A percentile compares a stretch with the other conserved stretches of the same genome.
These are phyloP conservation scores for Tipula confusa DNA, from an alignment of 2,888 invertebrate species.

Conservation along the genomic window DNA sequence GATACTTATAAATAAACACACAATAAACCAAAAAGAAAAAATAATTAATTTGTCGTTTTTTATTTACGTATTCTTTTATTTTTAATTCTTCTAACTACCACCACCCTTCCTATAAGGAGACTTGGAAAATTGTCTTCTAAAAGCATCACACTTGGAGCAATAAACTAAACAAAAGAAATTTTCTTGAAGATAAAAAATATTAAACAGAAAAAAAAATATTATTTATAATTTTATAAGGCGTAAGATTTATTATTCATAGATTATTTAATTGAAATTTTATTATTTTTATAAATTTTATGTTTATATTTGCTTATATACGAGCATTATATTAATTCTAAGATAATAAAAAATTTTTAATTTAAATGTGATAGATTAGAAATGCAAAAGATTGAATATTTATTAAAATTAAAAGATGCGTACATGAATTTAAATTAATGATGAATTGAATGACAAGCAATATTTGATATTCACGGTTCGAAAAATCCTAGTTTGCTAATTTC, in stretches of 20 bases:
- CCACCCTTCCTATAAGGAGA: background rate
- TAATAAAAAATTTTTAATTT: too few species aligned
- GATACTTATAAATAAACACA: constrained; percentile 15
- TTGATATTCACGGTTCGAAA: too few species aligned
- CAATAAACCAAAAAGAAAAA: background rate
- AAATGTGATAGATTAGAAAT: background rate
- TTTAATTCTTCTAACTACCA: background rate
- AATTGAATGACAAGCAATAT: too few species aligned
- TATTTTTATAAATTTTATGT: background rate
- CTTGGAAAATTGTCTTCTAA: background rate
- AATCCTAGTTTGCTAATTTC: too few species aligned
- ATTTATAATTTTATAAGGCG: background rate
- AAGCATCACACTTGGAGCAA: background rate
- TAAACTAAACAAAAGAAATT: background rate
- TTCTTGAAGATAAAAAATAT: background rate
- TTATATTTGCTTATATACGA: background rate
- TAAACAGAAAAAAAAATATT: background rate
- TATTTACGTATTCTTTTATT: background rate
- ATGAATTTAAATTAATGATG: too few species aligned
- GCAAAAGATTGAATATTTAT: too few species aligned
- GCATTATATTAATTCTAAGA: background rate
- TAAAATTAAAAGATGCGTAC: background rate
- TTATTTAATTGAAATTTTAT: background rate
- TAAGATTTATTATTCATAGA: background rate
- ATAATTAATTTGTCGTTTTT: background rate